Evolutionary conservation across 2,113 vertebrate genomes (phyloP), one percentile per base, ranked within the genome.

Genomic region (Drymodes brunneopygia): DNA sequence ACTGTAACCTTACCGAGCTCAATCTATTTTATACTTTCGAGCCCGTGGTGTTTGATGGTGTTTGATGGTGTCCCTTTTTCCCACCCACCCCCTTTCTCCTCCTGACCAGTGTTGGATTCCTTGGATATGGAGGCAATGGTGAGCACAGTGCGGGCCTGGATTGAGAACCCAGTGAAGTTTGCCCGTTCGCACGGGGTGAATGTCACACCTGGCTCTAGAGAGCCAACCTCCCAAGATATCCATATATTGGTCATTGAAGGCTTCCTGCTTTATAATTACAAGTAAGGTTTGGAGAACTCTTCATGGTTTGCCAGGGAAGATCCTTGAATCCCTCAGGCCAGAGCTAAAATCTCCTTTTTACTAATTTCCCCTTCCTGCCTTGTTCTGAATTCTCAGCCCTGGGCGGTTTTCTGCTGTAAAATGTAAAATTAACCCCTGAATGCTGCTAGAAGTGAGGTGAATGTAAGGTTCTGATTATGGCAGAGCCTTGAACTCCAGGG

Each of bases 91-190:
- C 56, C 74, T 65, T 95, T 99, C 88, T 97, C 97, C 91, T 21
- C 97, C 91, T 21, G 14, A 51, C 45, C 22, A 98, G 98, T 97
- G 96, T 96, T 98, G 86, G 98, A 97, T 44, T 97, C 98, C 45
- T 51, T 99, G 98, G 99, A 99, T 97, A 99, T 99, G 99, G 99
- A 99, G 56, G 98, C 99, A 73, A 98, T 99, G 99, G 98, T 99
- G 98, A 98, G 97, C 96, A 99, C 99, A 0, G 99, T 99, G 95
- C 97, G 95, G 9, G 99, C 98, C 8, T 99, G 99, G 99, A 50
- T 95, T 54, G 98, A 98, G 69, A 98, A 98, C 93, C 99, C 99
- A 0, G 98, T 97, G 89, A 99, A 99, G 97, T 99, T 99, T 82
- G 99, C 99, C 87, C 98, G 98, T 20, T 98, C 98, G 20, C 99